Evolutionary conservation across 2,113 vertebrate species (phyloP), one percentile per base, ranked within the genome.

Genomic region (Nesoenas mayeri): DNA sequence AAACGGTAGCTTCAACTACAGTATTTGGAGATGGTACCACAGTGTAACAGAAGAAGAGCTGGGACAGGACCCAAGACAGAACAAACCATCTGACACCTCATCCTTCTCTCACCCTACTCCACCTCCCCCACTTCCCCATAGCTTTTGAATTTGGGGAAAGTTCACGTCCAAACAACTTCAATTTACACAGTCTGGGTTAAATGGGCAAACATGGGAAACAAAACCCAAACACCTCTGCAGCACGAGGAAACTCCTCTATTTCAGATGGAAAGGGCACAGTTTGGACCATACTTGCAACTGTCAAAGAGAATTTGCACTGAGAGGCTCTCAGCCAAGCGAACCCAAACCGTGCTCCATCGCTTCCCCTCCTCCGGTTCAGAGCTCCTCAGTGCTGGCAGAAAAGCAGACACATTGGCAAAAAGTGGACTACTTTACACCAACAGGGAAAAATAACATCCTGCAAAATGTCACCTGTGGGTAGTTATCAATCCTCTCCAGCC

Each of bases 321-420:
- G 32, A 14, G 12, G 8, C 26, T 60, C 17, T 62, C 64, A 69
- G 19, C 38, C 48, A 79, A 88, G 20, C 8, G 7, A 88, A 56
- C 28, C 16, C 50, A 31, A 57, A 61, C 10, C 0, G 0, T 12
- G 47, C 14, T 53, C 80, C 29, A 26, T 2, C 36, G 10, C 34
- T 42, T 24, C 26, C 72, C 47, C 19, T 31, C 22, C 25, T 21
- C 58, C 47, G 9, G 51, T 24, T 51, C 17, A 42, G 12, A 56
- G 53, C 32, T 81, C 32, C 31, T 70, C 50, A 17, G 2, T 1
- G 12, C 2, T 42, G 29, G 54, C 2, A 34, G 20, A 51, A 65
- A 85, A n/a, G 11, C 8, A 73, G 58, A 36, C 12, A 44, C 9
- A 7, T 10, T 18, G 7, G 42, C 56, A 71, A 77, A 51, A 69